A percentile compares a stretch with the other conserved stretches of the same genome.
These are phyloP conservation scores for Drosophila neonasuta DNA, from an alignment of 2,888 invertebrate genomes.

Conservation along the genomic window DNA sequence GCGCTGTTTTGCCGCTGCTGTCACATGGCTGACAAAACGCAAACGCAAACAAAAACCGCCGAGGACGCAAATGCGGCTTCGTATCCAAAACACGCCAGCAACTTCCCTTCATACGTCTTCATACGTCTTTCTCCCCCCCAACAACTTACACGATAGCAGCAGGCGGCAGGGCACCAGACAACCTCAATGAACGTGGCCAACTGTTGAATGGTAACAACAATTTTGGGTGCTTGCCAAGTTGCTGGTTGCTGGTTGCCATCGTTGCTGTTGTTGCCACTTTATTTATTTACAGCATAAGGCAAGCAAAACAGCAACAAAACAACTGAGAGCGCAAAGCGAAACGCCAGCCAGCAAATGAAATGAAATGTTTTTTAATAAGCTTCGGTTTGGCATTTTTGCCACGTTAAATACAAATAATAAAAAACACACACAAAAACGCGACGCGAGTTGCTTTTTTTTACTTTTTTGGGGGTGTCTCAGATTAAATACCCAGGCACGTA, in stretches of 20 bases:
- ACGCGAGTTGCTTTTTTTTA: background rate
- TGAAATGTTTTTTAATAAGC: slow-evolving; percentile 53
- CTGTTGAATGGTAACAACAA: slow-evolving; percentile 64
- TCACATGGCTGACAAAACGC: slow-evolving; percentile 71
- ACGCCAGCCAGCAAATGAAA: slow-evolving; percentile 31
- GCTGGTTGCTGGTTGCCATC: slow-evolving; percentile 8
- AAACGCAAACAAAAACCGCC: slow-evolving; percentile 71
- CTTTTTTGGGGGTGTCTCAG: background rate
- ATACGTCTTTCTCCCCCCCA: background rate
- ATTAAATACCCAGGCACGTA: slow-evolving; percentile 9
- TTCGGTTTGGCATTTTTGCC: slow-evolving; percentile 19
- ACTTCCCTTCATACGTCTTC: slow-evolving; percentile 1
- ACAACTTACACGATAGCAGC: background rate
- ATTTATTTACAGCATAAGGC: slow-evolving; percentile 56
- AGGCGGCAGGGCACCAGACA: slow-evolving; percentile 16
- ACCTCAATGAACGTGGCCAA: slow-evolving; percentile 59
- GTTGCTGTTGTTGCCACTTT: slow-evolving; percentile 37
- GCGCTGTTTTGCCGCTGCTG: slow-evolving; percentile 65
- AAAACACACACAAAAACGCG: slow-evolving; percentile 3
- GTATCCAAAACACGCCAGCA: slow-evolving; percentile 55
- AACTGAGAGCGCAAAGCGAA: background rate
- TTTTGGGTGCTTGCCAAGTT: slow-evolving; percentile 50
- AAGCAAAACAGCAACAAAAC: slow-evolving; percentile 6
- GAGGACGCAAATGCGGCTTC: slow-evolving; percentile 61
- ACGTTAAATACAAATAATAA: slow-evolving; percentile 21